Base-by-base conservation (phyloP, 2,797 vertebrate species). In the Urocyon cinereoargenteus region DNA sequence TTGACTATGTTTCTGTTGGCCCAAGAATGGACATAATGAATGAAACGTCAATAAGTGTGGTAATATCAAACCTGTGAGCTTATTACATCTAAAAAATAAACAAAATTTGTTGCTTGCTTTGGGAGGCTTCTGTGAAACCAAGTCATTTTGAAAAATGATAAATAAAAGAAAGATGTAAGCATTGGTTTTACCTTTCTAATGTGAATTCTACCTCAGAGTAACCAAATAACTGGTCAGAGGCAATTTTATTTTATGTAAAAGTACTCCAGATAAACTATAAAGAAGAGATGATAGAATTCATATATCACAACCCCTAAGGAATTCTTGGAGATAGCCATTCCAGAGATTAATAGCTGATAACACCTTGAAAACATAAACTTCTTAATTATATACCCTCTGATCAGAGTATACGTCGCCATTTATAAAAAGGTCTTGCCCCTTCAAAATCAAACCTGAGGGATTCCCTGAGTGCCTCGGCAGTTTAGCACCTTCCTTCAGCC, bases 121-220 rank as follows among this genome's bases (percentile, higher is more conserved):
- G 36, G 51, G 12, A 89, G 21, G 21, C 40, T 70, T 88, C 13
- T 70, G 55, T 40, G n/a, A 92, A 88, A 91, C 53, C 15, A 94
- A 36, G 24, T 88, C 64, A 87, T 94, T 86, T 77, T 91, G 59
- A 90, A 95, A 96, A 77, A n/a, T 40, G 72, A n/a, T 40, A 85
- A 82, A 59, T 93, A 70, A 90, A 93, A 19, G 51, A 51, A 90
- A 61, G 11, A n/a, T 19, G 15, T 78, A 24, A 94, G n/a, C 53
- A 49, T 36, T 70, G 40, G 2, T 93, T 90, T 94, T 68, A 72
- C 6, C 36, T 90, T 86, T 70, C 5, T 16, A 92, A 3, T 64
- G 57, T n/a, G 34, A 95, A 68, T 18, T 40, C 15, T 36, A 21
- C 1, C 45, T 90, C 22, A 72, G 7, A 62, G n/a, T 64, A 95